phyloP scores from a whole-genome alignment of 2,113 vertebrate genomes.

The Machaerirhynchus nigripectus region DNA sequence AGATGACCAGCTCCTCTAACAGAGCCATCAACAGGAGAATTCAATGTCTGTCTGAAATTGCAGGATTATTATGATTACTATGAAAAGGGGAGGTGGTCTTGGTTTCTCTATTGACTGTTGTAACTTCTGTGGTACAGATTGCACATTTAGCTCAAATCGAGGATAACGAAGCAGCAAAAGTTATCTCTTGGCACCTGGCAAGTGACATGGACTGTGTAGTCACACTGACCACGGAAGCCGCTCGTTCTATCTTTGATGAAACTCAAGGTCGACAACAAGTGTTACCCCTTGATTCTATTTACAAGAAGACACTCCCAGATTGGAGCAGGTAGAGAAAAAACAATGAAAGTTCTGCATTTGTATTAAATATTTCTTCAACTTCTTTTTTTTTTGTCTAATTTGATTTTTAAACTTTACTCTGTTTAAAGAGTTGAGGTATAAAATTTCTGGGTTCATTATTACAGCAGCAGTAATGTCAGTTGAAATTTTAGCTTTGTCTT shows the following conservation, averaged over 20 bases:
- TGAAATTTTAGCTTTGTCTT: neutral
- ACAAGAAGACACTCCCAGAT: conserved; percentile 76
- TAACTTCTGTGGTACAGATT: conserved; percentile 73
- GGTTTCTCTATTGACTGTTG: neutral
- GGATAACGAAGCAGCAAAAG: conserved; percentile 82
- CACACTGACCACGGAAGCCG: conserved; percentile 81
- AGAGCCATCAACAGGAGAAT: neutral
- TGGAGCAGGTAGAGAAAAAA: conserved; percentile 76
- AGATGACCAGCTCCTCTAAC: neutral
- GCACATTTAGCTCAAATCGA: conserved; percentile 86
- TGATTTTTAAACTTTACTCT: neutral
- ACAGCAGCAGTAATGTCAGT: neutral
- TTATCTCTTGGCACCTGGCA: conserved; percentile 91
- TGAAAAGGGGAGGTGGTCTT: neutral
- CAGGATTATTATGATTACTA: neutral
- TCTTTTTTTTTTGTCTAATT: neutral
- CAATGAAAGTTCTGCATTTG: neutral
- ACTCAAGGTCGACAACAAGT: conserved; percentile 87
- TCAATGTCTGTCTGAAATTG: neutral
- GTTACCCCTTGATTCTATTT: conserved; percentile 85
- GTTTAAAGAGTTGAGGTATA: neutral
- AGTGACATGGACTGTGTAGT: conserved; percentile 94
- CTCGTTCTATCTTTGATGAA: conserved; percentile 77
- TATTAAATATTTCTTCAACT: neutral
- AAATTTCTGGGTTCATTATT: neutral